Base-by-base conservation (phyloP, 2,797 vertebrate genomes). In the Chrysocyon brachyurus region DNA sequence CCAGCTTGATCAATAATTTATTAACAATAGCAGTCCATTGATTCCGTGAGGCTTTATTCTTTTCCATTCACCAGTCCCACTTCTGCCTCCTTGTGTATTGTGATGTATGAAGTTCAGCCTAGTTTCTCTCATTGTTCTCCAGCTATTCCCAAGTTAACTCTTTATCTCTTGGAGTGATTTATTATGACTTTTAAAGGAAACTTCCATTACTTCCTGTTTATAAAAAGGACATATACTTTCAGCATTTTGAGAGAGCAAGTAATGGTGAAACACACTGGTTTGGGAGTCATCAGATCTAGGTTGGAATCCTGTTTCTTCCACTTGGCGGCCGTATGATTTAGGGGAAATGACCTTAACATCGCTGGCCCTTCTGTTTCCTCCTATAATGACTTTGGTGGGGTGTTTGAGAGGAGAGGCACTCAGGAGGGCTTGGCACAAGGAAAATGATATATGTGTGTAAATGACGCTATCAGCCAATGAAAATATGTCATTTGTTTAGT, bases 401-500 rank as follows among this genome's bases (percentile, higher is more conserved):
- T 68, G 21, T 16, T 28, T 96, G 54, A 87, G 64, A 79, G 87
- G 36, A 78, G 57, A 68, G 68, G 49, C 31, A 22, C 86, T 94
- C 56, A 85, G 82, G 89, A 93, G 84, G 40, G 36, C 36, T 94
- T 92, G 96, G 78, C 96, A 92, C 85, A 68, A 24, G 59, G 87
- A 86, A 97, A 82, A 95, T 92, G 95, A 93, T 86, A 2, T 17
- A 68, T 86, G 56, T 92, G 94, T 91, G 16, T 90, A 78, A 96
- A 89, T 95, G 78, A 54, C 1, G 1, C 82, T 66, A 83, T 96
- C 49, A 52, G 94, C 96, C 96, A 96, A 94, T 94, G 95, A 95
- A 97, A 94, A 93, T 90, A 92, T 94, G 86, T 92, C 92, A 72
- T 96, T 73, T 87, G 68, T 93, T 97, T 92, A 91, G 88, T 91